phyloP scores from a whole-genome alignment of 1,140 invertebrate species.

The Eupeodes corollae region DNA sequence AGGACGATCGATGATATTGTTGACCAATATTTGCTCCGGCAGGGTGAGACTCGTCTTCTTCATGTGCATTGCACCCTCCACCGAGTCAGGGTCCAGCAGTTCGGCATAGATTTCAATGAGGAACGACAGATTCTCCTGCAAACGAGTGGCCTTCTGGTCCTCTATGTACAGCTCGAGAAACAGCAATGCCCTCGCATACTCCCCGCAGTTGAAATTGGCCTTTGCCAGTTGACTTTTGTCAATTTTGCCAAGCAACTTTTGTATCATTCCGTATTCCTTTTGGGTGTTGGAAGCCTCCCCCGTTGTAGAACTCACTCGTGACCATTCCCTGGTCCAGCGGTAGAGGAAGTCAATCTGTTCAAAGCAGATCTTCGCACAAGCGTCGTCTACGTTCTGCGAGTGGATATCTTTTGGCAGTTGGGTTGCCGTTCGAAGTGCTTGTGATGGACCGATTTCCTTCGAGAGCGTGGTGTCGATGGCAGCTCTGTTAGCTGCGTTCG shows the following conservation, averaged over 20 bases:
- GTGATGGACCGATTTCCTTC: neutral
- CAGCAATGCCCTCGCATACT: conserved; percentile 59
- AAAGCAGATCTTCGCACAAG: conserved; percentile 56
- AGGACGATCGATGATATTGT: conserved; percentile 59
- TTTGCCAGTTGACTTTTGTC: conserved; percentile 54
- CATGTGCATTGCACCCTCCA: conserved; percentile 56
- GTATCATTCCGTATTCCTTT: conserved; percentile 29
- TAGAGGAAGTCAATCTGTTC: conserved; percentile 60
- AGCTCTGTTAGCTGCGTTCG: conserved; percentile 9
- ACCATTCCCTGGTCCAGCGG: conserved; percentile 56
- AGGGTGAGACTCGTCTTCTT: conserved; percentile 54
- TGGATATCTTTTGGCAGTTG: conserved; percentile 9
- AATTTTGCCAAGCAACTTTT: conserved; percentile 46
- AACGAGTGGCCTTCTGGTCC: conserved; percentile 40
- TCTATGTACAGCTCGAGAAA: conserved; percentile 62
- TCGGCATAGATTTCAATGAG: conserved; percentile 62
- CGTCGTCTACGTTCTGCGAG: conserved; percentile 6
- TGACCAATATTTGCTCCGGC: conserved; percentile 57
- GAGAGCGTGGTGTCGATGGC: neutral
- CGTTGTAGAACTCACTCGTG: conserved; percentile 22
- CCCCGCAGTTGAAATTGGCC: conserved; percentile 58
- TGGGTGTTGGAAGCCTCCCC: conserved; percentile 18
- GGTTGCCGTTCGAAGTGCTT: neutral
- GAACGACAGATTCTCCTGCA: conserved; percentile 50
- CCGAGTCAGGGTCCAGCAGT: conserved; percentile 63